Percentiles rank a stretch among this genome's conserved stretches.
These are phyloP conservation scores for Arenaria interpres DNA, from an alignment of 2,113 vertebrate species.

Conservation along the genomic window DNA sequence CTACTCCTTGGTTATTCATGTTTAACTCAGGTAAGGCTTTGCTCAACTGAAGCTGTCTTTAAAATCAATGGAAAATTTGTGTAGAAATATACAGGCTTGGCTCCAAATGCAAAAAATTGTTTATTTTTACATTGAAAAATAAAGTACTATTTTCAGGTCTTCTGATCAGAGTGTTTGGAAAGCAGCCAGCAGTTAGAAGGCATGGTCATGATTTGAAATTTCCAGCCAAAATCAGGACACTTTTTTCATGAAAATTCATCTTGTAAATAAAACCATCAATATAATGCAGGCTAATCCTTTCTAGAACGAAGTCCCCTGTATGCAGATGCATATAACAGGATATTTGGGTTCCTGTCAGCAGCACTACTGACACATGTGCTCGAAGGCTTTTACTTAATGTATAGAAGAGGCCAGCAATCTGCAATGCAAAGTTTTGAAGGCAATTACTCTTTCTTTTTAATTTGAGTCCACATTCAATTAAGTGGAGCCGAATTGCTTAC, in stretches of 20 bases:
- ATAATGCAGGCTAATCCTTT: background rate
- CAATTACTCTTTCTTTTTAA: constrained; percentile 44
- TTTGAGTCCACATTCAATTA: constrained; percentile 34
- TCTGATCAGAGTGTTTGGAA: background rate
- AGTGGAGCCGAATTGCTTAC: background rate
- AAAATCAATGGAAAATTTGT: background rate
- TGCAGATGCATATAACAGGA: background rate
- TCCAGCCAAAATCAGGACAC: background rate
- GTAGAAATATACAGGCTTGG: background rate
- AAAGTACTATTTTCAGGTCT: background rate
- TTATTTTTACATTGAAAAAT: background rate
- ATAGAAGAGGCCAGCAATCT: constrained; percentile 10
- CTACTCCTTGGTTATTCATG: background rate
- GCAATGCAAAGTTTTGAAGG: constrained; percentile 35
- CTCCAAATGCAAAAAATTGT: background rate
- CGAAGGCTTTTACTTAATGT: background rate
- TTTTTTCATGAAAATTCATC: background rate
- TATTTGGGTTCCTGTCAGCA: constrained; percentile 25
- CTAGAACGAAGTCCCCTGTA: background rate
- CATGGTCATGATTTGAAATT: constrained; percentile 15
- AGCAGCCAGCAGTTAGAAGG: background rate
- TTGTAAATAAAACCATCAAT: background rate
- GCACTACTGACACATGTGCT: background rate
- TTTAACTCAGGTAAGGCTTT: background rate
- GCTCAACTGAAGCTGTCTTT: background rate